These are phyloP conservation scores for Macrotis lagotis DNA, from an alignment of 2,113 vertebrate species.

Conservation along the genomic window DNA sequence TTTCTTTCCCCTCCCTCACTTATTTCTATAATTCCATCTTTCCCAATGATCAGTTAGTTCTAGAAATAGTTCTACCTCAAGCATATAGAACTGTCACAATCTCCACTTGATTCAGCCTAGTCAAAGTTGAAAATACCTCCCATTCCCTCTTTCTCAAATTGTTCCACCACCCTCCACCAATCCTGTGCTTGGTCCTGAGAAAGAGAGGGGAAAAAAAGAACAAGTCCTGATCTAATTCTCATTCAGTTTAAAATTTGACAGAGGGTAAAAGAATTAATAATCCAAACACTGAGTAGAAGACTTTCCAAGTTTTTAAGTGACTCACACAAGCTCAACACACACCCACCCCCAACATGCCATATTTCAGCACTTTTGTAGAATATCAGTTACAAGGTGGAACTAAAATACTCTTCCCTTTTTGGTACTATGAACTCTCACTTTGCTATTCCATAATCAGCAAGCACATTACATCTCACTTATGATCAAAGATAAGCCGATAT, in stretches of 20 bases:
- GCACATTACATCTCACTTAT: background rate
- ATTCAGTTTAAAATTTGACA: constrained; percentile 51
- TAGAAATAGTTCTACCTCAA: background rate
- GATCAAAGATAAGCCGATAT: background rate
- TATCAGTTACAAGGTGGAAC: constrained; percentile 8
- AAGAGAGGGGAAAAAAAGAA: background rate
- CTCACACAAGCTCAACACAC: constrained; percentile 18
- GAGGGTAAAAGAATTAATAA: constrained; percentile 39
- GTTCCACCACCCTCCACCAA: background rate
- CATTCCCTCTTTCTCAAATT: background rate
- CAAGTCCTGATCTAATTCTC: constrained; percentile 42
- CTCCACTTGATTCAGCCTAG: background rate
- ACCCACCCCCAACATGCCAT: constrained; percentile 16
- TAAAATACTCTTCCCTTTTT: background rate
- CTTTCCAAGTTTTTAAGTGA: background rate
- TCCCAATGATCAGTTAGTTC: background rate
- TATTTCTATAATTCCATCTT: background rate
- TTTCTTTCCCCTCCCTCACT: background rate
- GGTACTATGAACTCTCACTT: constrained; percentile 31
- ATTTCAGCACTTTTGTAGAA: background rate
- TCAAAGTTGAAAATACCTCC: background rate
- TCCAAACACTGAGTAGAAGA: constrained; percentile 44
- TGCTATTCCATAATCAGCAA: background rate
- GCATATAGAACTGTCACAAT: background rate
- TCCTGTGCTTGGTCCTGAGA: background rate